Base-by-base conservation (phyloP, 1,140 invertebrate species). In the Aricia agestis region DNA sequence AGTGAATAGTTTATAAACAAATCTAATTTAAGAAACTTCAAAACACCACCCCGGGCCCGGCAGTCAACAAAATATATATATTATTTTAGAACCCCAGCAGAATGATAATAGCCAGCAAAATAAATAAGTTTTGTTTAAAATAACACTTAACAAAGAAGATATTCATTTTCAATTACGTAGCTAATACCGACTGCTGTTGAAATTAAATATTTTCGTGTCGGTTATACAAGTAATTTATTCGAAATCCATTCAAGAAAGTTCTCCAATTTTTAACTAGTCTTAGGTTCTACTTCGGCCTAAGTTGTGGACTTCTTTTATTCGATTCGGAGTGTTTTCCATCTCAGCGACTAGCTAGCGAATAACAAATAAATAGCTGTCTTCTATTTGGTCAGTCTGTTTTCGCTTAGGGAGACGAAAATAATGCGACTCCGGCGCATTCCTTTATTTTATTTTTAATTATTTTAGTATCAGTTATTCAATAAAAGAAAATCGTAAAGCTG, bases 91-190 rank as follows among this genome's bases (percentile, higher is more conserved):
- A 52, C 45, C 41, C 45, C 13, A 11, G 3, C 11, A 52, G 13
- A 52, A 52, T 52, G 13, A 52, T n/a, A n/a, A n/a, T n/a, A n/a
- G n/a, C n/a, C n/a, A n/a, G n/a, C n/a, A n/a, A n/a, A n/a, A n/a
- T n/a, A 52, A 52, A 52, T 52, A 52, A 52, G 45, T 52, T 52
- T 52, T 52, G 45, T 52, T 52, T 52, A 52, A 52, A 52, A 52
- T 52, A 15, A 15, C 3, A 15, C 45, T 52, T 11, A 52, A 52
- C 11, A 11, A 52, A 52, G 11, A 15, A 52, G 45, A 52, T 36
- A 36, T 2, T 52, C 13, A 10, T 13, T 52, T 52, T 52, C 3
- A 52, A 52, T 52, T 52, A 52, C 11, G 45, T 11, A 52, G 11
- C 45, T 52, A 15, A 52, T 11, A 52, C 10, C 45, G 11, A 13